A percentile compares a stretch with the other conserved stretches of the same genome.
Conservation (phyloP, 2,888 invertebrate species). For the Pharmacophagus antenor region DNA sequence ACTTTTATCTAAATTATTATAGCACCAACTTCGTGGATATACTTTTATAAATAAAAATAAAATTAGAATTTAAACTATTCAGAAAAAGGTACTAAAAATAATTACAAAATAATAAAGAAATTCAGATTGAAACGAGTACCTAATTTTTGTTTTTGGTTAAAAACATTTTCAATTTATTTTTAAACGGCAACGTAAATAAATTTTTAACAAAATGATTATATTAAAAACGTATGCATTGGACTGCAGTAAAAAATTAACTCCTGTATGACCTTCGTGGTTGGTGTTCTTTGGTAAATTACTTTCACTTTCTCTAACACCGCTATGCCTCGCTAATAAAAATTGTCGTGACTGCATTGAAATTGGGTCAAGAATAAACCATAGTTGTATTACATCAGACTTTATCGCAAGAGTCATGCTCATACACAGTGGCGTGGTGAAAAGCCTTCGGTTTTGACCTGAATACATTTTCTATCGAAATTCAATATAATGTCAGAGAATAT, state of each 20-base stretch:
- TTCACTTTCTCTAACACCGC: slow-evolving; percentile 26
- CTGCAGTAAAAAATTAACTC: not conserved
- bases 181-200: no score
- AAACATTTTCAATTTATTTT: no score
- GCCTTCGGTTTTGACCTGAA: slow-evolving; percentile 28
- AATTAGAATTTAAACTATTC: no score
- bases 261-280: slow-evolving; percentile 34
- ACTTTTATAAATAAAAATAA: no score
- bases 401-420: slow-evolving; percentile 21
- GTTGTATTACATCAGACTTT: slow-evolving; percentile 30
- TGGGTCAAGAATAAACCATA: slow-evolving; percentile 31
- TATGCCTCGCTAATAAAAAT: slow-evolving; percentile 25
- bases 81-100: no score
- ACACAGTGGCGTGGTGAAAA: slow-evolving; percentile 25
- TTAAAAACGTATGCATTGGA: not conserved
- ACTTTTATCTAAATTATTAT: no score
- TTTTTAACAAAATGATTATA: not conserved
- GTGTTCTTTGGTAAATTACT: slow-evolving; percentile 32
- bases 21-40: no score
- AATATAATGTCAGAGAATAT: slow-evolving; percentile 6
- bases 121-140: no score
- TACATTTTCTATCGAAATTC: slow-evolving; percentile 24
- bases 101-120: no score
- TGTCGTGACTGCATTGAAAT: slow-evolving; percentile 27
- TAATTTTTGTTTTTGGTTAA: no score